Conservation (phyloP, 2,888 invertebrate species). For the Drosophila anceps region DNA sequence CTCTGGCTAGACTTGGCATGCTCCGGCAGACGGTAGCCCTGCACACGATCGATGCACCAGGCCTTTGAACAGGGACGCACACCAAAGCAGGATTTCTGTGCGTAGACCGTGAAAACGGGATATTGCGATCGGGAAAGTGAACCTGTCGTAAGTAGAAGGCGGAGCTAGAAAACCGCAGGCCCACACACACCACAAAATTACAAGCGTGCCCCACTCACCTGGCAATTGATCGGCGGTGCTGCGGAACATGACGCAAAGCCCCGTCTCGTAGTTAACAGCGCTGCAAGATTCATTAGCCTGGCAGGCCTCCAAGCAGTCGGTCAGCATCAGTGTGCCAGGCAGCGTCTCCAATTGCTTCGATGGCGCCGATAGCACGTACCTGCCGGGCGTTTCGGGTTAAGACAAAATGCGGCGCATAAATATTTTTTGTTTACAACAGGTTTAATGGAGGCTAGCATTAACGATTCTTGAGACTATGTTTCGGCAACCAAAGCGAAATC, state of each 20-base stretch:
- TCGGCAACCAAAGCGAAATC: constrained; percentile 12
- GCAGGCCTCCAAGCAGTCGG: constrained; percentile 97
- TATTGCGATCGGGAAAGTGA: constrained; percentile 96
- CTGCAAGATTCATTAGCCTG: constrained; percentile 96
- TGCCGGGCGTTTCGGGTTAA: constrained; percentile 60
- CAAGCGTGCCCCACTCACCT: constrained; percentile 87
- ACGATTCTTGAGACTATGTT: constrained; percentile 2
- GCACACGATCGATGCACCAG: constrained; percentile 97
- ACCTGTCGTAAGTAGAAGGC: constrained; percentile 87
- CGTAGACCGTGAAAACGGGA: constrained; percentile 98
- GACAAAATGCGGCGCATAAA: constrained; percentile 72
- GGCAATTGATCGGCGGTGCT: constrained; percentile 93
- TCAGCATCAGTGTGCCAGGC: constrained; percentile 96
- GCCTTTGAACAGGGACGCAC: constrained; percentile 95
- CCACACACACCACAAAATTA: constrained; percentile 38
- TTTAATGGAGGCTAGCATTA: constrained; percentile 24
- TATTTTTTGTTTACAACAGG: constrained; percentile 51
- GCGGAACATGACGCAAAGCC: constrained; percentile 95
- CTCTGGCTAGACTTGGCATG: constrained; percentile 91
- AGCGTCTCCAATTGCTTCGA: constrained; percentile 95
- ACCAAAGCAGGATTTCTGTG: constrained; percentile 96
- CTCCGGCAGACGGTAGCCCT: constrained; percentile 93
- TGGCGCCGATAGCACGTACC: constrained; percentile 93
- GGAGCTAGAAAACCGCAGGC: constrained; percentile 23
- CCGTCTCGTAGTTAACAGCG: constrained; percentile 97